Percentiles rank a stretch among this genome's conserved stretches.
Evolutionary conservation across 2,113 vertebrate species (phyloP).

Genomic region (Heterotilapia buettikoferi): DNA sequence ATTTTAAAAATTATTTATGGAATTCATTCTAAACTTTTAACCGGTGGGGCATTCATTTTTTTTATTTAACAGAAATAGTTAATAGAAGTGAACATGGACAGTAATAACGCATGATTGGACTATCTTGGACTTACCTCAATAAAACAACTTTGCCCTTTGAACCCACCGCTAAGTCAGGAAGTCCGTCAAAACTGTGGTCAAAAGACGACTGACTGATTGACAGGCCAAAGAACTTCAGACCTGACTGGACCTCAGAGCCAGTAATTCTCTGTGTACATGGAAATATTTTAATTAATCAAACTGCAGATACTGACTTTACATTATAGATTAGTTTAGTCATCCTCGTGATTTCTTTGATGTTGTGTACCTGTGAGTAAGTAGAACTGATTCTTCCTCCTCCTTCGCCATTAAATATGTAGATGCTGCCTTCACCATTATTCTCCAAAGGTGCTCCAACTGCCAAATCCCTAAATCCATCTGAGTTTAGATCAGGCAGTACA

Average conservation of each 20-base stretch:
- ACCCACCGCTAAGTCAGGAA: background rate
- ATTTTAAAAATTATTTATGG: rapidly evolving
- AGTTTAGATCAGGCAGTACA: rapidly evolving
- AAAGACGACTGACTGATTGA: background rate
- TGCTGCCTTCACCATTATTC: rapidly evolving
- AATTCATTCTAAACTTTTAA: background rate
- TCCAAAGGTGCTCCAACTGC: background rate
- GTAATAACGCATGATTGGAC: background rate
- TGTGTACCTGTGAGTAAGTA: too few relatives aligned
- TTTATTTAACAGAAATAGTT: background rate
- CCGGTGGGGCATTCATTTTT: background rate
- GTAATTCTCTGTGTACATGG: background rate
- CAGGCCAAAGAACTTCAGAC: background rate
- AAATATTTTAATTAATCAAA: background rate
- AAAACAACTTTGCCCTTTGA: background rate
- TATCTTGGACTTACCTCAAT: background rate
- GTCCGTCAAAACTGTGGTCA: background rate
- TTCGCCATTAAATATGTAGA: too few relatives aligned
- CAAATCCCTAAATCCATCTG: rapidly evolving
- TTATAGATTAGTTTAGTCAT: background rate
- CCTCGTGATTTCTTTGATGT: background rate
- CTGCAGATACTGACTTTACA: background rate
- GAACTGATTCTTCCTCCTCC: too few relatives aligned
- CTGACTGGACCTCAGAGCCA: background rate
- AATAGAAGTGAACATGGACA: background rate